Evolutionary conservation across 2,797 vertebrate species (phyloP), one percentile per base, ranked within the genome.

Genomic region (Halcyon leucocephala): DNA sequence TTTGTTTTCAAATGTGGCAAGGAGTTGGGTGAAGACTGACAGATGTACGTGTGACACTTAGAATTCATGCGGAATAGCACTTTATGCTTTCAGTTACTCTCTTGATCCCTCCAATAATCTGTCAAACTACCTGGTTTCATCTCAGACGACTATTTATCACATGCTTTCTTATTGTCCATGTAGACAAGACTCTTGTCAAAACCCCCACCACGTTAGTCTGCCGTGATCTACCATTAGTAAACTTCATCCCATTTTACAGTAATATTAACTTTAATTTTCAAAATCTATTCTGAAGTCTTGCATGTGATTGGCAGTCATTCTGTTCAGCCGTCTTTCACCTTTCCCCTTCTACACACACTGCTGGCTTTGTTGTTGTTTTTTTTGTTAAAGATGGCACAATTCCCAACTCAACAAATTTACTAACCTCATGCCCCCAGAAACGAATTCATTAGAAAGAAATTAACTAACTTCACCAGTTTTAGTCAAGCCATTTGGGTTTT

Each of bases 371-470:
- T 44, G 20, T 8, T 13, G 7, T 0, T n/a, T 51, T 51, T 74
- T 52, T 64, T 33, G 26, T 51, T 28, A 15, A 20, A 83, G 39
- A 67, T 11, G 35, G 21, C 52, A 79, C 13, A 33, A 39, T 39
- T 57, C 20, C 41, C 46, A 66, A 9, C 29, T 29, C 48, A 33
- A 61, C 19, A 26, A 28, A 70, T 57, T 74, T 29, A 57, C 14
- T 65, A 70, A 52, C 10, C 11, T 8, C 28, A 3, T 12, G 26
- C 26, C 44, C 65, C 33, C 24, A 61, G 48, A 57, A 73, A 11
- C 0, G 3, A 55, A 33, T 67, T 66, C 4, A 7, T 12, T 11
- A 39, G 17, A 4, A 33, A 54, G 77, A 9, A 33, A 31, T 0
- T 0, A 14, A n/a, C 19, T 6, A 1, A 22, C 29, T 61, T 51